These are phyloP conservation scores for Epinotia ramella DNA, from an alignment of 2,888 invertebrate species.

Conservation along the genomic window DNA sequence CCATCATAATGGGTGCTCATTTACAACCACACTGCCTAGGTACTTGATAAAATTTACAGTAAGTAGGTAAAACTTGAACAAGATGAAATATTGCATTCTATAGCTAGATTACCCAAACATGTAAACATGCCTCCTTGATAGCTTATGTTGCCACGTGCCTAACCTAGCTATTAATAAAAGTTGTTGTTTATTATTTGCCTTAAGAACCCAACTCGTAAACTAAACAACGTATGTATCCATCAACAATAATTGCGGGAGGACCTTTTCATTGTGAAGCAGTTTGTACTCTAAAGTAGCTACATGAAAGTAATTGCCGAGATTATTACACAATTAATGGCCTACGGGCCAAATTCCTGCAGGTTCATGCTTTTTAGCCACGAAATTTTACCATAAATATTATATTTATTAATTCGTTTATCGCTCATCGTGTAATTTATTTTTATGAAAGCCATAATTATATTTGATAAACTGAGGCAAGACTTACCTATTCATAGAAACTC, in stretches of 20 bases:
- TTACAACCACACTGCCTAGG: too few relatives aligned
- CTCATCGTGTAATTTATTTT: neutral
- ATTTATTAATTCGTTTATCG: slow-evolving; percentile 14
- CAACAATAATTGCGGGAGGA: neutral
- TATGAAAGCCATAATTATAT: slow-evolving; percentile 11
- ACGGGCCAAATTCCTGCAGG: slow-evolving; percentile 12
- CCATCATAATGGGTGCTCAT: too few relatives aligned
- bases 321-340: slow-evolving; percentile 29
- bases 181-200: neutral
- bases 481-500: neutral
- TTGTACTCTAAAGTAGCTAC: neutral
- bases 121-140: neutral
- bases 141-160: neutral
- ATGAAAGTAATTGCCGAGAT: slow-evolving; percentile 31
- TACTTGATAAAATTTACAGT: too few relatives aligned
- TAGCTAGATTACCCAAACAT: neutral
- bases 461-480: neutral
- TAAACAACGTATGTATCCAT: neutral
- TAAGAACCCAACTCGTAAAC: neutral
- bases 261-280: neutral
- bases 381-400: slow-evolving; percentile 21
- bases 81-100: neutral
- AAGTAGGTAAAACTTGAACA: too few relatives aligned
- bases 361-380: slow-evolving; percentile 3
- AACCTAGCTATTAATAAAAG: neutral